A percentile compares a stretch with the other conserved stretches of the same genome.
These are phyloP conservation scores for Drosophila hydei DNA, from an alignment of 1,140 invertebrate species.

Conservation along the genomic window DNA sequence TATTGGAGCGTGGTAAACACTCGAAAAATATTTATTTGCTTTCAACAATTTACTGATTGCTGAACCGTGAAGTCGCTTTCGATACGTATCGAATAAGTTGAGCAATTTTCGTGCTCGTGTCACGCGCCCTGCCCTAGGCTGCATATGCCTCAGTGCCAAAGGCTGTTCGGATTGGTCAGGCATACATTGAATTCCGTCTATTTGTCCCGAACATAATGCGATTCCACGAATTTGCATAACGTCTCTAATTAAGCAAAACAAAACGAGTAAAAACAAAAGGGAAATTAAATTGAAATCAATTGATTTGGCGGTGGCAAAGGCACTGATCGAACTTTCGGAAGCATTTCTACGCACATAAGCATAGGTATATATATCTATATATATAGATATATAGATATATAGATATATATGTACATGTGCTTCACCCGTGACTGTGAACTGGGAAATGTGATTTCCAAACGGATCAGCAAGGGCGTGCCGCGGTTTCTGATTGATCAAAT, in stretches of 20 bases:
- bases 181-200: neutral
- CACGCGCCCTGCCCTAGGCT: neutral
- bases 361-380: neutral
- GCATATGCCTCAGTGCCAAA: neutral
- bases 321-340: neutral
- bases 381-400: neutral
- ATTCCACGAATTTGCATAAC: slow-evolving; percentile 62
- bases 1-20: no score
- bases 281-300: slow-evolving; percentile 73
- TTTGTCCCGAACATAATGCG: slow-evolving; percentile 39
- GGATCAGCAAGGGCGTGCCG: slow-evolving; percentile 27
- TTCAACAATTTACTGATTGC: no score
- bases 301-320: slow-evolving; percentile 44
- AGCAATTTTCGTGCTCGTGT: neutral
- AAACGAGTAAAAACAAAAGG: slow-evolving; percentile 22
- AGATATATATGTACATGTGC: neutral
- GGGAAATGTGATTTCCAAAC: slow-evolving; percentile 27
- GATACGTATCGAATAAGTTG: no score
- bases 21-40: no score
- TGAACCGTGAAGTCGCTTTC: no score
- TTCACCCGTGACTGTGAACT: slow-evolving; percentile 3
- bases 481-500: slow-evolving; percentile 47
- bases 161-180: neutral
- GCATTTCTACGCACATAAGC: neutral
- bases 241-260: slow-evolving; percentile 27